Evolutionary conservation across 2,797 vertebrate genomes (phyloP).

Genomic region (Toxotes lorentzi): DNA sequence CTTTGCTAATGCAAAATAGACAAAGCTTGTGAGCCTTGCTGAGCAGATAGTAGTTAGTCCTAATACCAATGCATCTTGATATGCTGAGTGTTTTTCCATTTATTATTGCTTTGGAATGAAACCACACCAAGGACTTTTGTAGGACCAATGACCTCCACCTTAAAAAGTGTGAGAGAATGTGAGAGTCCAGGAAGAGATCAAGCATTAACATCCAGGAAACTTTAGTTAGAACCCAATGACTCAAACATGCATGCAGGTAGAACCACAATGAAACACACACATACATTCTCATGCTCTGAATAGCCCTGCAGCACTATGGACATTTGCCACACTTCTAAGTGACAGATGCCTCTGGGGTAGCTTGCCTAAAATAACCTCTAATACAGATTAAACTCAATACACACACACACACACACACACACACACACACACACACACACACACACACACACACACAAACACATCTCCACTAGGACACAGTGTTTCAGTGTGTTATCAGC

Average conservation of each 20-base stretch:
- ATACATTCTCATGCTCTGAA: not conserved
- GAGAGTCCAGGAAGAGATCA: too few species aligned
- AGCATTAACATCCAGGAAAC: too few species aligned
- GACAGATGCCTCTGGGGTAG: slow-evolving; percentile 15
- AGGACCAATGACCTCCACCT: too few species aligned
- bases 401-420: slow-evolving; percentile 2
- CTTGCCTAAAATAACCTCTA: slow-evolving; percentile 37
- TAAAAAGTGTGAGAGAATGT: too few species aligned
- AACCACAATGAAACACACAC: not conserved
- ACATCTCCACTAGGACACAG: not conserved
- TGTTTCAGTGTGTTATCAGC: slow-evolving; percentile 45
- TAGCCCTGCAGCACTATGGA: slow-evolving; percentile 12
- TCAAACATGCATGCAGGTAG: not conserved
- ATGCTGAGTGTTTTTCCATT: too few species aligned
- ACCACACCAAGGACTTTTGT: too few species aligned
- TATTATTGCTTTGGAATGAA: too few species aligned
- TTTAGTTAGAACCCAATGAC: too few species aligned
- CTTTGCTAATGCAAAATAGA: too few species aligned
- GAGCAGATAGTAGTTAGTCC: too few species aligned
- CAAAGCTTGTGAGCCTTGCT: too few species aligned
- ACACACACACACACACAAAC: not conserved
- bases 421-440: not conserved
- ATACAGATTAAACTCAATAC: slow-evolving; percentile 27
- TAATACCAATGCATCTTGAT: too few species aligned
- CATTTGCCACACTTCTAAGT: slow-evolving; percentile 22